Base-by-base conservation (phyloP, 2,113 vertebrate genomes). In the Acrocephalus kingi region DNA sequence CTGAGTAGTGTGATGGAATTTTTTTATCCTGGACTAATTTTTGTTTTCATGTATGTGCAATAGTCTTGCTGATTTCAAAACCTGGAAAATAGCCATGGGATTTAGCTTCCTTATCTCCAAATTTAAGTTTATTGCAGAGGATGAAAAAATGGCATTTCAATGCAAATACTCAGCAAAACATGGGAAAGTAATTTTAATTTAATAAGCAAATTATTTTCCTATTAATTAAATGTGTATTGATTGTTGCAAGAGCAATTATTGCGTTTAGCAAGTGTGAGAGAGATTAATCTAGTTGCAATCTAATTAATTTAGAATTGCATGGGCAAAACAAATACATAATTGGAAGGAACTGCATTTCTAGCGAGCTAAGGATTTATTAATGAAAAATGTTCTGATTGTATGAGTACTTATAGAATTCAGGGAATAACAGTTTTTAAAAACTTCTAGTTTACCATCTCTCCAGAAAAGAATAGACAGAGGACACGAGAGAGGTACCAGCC, bases 191-290 rank as follows among this genome's bases (percentile, higher is more conserved):
- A 94, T 92, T 97, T 96, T 95, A 97, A 97, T 97, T 97, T 97
- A 95, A 97, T 94, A 97, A 94, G 77, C 68, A 79, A 97, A 92
- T 96, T 96, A 94, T 96, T 96, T 98, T 92, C 82, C 69, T 94
- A 96, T 96, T 98, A 97, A 98, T 97, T 97, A 97, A 97, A 98
- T 94, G 93, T 93, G 72, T 94, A 97, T 96, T 97, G 90, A 94
- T 97, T 98, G 95, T 95, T 96, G 84, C 95, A 96, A 96, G 90
- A 97, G 54, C 94, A 97, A 97, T 97, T 97, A 98, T 79, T 94
- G 51, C 77, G 3, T 92, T 97, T 96, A 94, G 67, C 71, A 95
- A 97, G 95, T 97, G 96, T 94, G 90, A 97, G 97, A 95, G 87
- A 94, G 94, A 98, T 97, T 96, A 97, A 97, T 96, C 92, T 97